Evolutionary conservation across 30 jellyfish, hydroid and myxozoan species (phyloP), one percentile per base, ranked within the genome.

Genomic region (Turritopsis rubra): DNA sequence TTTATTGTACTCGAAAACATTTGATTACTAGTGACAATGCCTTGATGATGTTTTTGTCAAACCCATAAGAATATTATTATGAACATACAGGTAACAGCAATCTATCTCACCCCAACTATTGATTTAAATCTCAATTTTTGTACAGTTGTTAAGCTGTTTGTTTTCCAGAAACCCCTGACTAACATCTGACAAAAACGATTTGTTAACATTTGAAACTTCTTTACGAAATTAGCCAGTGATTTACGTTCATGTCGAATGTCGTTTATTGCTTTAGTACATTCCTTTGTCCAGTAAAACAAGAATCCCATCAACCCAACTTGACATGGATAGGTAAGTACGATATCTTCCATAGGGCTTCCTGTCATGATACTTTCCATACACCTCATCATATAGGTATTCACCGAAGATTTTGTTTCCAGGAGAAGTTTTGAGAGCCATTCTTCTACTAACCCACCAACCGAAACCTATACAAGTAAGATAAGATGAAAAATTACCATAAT

Each of bases 181-280:
- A 90, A 74, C 21, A 90, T 73, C 29, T 85, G 92, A 23, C 91
- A 86, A 25, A 90, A 79, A 80, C 91, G 92, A 73, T 90, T 90
- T 75, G 83, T 68, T 16, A 90, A 0, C 1, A 82, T 75, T 75
- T 88, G 68, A 79, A 79, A 85, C 73, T 87, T 81, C 52, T 90
- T 90, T 54, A 78, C 82, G 1, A 91, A 89, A 31, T 54, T 84
- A 16, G 97, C 79, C 80, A 90, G 31, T 0, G 97, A 90, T 78
- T 90, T 90, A 30, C 97, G 88, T 18, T 90, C 97, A 71, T 71
- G 71, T 30, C 97, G 97, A 28, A 90, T 80, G 19, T 85, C 95
- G 0, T 83, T 29, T 1, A 90, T 29, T 73, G 86, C 93, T 78
- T 86, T 23, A 73, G 85, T 93, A 74, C 90, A 78, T 83, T 89